Conservation (phyloP, 2,113 vertebrate species). For the Nipponia nippon region DNA sequence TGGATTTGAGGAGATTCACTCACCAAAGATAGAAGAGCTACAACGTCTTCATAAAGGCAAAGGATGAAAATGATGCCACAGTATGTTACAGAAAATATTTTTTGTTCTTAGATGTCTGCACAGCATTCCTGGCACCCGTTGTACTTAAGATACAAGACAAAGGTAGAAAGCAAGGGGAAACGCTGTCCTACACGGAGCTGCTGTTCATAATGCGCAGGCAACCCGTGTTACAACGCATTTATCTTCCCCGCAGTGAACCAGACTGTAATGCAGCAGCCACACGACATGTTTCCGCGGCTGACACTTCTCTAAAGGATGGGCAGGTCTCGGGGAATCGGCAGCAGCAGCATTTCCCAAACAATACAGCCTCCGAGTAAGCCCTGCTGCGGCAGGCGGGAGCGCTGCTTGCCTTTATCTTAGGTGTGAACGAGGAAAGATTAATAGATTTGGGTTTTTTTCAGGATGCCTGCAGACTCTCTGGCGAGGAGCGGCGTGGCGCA, state of each 20-base stretch:
- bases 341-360: slow-evolving; percentile 40
- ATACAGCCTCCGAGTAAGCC: not conserved
- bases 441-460: not conserved
- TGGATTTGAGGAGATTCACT: slow-evolving; percentile 40
- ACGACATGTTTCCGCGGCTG: not conserved
- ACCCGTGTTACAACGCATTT: not conserved
- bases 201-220: not conserved
- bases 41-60: slow-evolving; percentile 35
- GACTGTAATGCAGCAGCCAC: slow-evolving; percentile 24
- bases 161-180: not conserved
- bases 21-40: slow-evolving; percentile 35
- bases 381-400: not conserved
- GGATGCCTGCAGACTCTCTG: not conserved
- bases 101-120: slow-evolving; percentile 38
- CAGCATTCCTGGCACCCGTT: not conserved
- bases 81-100: slow-evolving; percentile 35
- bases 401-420: not conserved
- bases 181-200: not conserved
- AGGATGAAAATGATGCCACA: slow-evolving; percentile 52
- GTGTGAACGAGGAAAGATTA: not conserved
- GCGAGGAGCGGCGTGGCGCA: not conserved
- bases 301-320: slow-evolving; percentile 26
- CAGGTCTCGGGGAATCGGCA: not conserved
- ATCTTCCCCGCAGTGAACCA: slow-evolving; percentile 11
- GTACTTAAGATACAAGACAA: slow-evolving; percentile 31